Conservation (phyloP, 2,888 invertebrate genomes). For the Cerastis rubricosa region DNA sequence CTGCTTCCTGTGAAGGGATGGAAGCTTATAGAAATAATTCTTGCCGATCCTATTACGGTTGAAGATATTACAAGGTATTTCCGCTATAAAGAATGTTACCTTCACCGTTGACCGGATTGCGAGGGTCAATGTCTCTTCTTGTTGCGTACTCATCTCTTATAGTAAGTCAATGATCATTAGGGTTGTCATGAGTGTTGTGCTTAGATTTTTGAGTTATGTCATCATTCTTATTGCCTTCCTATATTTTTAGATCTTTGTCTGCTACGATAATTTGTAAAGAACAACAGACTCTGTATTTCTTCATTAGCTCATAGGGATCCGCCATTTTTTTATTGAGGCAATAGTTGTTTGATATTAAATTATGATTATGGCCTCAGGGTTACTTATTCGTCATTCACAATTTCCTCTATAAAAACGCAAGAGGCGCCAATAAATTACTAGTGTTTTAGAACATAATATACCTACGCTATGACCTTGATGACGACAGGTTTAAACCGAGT, state of each 20-base stretch:
- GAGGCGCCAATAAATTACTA: conserved; percentile 56
- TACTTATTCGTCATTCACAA: conserved; percentile 40
- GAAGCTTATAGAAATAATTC: conserved; percentile 3
- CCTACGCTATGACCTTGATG: conserved; percentile 62
- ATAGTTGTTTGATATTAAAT: conserved; percentile 24
- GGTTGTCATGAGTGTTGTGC: neutral
- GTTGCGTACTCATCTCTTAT: conserved; percentile 25
- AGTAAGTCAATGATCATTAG: conserved; percentile 29
- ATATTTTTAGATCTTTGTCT: neutral
- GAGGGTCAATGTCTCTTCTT: conserved; percentile 36
- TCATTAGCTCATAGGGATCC: neutral
- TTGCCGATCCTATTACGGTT: conserved; percentile 11
- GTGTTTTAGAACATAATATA: conserved; percentile 39
- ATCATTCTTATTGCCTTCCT: neutral
- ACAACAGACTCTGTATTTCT: neutral
- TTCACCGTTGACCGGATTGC: conserved; percentile 40
- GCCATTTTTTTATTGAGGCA: neutral
- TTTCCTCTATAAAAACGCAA: conserved; percentile 55
- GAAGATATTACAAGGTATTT: conserved; percentile 45
- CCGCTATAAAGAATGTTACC: conserved; percentile 50
- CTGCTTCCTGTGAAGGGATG: conserved; percentile 36
- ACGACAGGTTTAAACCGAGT: conserved; percentile 48
- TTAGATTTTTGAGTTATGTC: conserved; percentile 3
- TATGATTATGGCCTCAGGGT: conserved; percentile 16
- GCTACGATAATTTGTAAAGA: neutral